A percentile compares a stretch with the other conserved stretches of the same genome.
Evolutionary conservation across 2,888 invertebrate species (phyloP).

Genomic region (Ochropacha duplaris): DNA sequence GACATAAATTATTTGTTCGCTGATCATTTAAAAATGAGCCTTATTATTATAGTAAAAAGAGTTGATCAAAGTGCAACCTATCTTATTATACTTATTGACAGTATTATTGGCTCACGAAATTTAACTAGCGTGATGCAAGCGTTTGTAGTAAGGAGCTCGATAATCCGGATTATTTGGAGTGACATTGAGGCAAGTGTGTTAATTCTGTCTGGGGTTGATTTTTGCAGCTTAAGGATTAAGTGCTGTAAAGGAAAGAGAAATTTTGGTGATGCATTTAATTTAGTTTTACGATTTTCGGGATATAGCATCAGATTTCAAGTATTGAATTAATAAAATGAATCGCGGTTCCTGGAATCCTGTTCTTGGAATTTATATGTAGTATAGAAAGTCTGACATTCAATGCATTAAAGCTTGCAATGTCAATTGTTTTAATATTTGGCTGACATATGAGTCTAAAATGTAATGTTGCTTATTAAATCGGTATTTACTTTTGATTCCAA

Average conservation of each 20-base stretch:
- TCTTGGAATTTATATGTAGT: too few relatives aligned
- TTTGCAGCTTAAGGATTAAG: constrained; percentile 7
- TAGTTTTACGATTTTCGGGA: too few relatives aligned
- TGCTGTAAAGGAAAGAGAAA: neutral
- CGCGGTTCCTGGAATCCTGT: too few relatives aligned
- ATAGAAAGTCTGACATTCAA: too few relatives aligned
- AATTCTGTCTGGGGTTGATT: constrained; percentile 16
- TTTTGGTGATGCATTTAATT: too few relatives aligned
- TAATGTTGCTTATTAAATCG: too few relatives aligned
- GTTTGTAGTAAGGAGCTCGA: neutral
- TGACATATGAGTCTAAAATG: too few relatives aligned
- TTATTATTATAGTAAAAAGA: neutral
- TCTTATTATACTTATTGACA: neutral
- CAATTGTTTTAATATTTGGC: too few relatives aligned
- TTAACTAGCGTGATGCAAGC: neutral
- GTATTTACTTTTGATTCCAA: neutral
- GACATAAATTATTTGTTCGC: neutral
- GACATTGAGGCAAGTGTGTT: constrained; percentile 22
- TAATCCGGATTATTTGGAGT: constrained; percentile 22
- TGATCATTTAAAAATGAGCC: neutral
- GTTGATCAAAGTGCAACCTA: neutral
- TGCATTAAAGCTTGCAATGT: too few relatives aligned
- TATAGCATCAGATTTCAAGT: too few relatives aligned
- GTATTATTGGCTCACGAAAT: neutral
- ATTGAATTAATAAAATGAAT: too few relatives aligned